Evolutionary conservation across 1,140 invertebrate genomes (phyloP).

Genomic region (Pomacea maculata): DNA sequence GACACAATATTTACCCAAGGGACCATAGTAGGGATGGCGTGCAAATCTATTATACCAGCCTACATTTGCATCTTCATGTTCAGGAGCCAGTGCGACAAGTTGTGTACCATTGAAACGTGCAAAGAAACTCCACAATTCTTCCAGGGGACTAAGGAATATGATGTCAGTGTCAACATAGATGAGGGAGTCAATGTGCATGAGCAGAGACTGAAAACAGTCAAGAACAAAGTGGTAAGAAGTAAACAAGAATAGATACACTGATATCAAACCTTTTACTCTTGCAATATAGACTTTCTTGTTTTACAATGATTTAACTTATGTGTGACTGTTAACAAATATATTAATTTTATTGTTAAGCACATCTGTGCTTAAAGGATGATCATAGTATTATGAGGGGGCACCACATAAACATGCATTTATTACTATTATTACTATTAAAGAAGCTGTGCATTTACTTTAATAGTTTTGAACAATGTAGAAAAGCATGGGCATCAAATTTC

Average conservation of each 20-base stretch:
- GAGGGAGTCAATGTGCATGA: conserved; percentile 83
- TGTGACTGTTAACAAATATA: no score
- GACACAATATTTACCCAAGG: conserved; percentile 50
- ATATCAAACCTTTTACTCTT: not conserved
- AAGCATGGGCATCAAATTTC: not conserved
- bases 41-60: conserved; percentile 98
- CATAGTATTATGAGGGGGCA: no score
- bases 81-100: conserved; percentile 85
- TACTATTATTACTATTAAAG: no score
- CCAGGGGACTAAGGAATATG: conserved; percentile 83
- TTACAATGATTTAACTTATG: no score
- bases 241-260: not conserved
- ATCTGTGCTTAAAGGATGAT: no score
- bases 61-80: conserved; percentile 89
- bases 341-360: no score
- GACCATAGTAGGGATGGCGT: conserved; percentile 91
- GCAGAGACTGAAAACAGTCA: conserved; percentile 73
- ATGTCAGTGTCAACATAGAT: conserved; percentile 95
- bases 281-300: no score
- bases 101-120: conserved; percentile 85
- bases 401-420: no score
- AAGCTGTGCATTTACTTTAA: no score
- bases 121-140: conserved; percentile 86
- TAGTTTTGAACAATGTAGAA: not conserved
- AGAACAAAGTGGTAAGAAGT: not conserved